phyloP scores from a whole-genome alignment of 2,113 vertebrate genomes.

The Seriola dumerili region DNA sequence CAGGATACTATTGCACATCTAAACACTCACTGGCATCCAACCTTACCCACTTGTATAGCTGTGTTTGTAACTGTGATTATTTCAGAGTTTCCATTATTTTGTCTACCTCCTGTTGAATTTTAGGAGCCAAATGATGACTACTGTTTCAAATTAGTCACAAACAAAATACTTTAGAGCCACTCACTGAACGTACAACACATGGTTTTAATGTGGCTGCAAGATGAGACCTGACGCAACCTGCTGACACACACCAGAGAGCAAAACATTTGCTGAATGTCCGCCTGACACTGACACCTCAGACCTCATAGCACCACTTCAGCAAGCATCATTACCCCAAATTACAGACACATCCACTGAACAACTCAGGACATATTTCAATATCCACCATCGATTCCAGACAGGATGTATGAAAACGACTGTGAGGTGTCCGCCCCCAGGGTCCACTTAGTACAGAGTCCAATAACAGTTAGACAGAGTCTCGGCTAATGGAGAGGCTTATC shows the following conservation, averaged over 20 bases:
- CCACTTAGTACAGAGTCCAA: slow-evolving; percentile 74
- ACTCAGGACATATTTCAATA: slow-evolving; percentile 67
- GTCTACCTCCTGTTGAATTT: background rate
- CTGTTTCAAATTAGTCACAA: background rate
- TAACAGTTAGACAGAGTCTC: slow-evolving; percentile 70
- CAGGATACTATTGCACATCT: background rate
- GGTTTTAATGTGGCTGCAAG: background rate
- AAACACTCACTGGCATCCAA: background rate
- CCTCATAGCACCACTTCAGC: slow-evolving; percentile 36
- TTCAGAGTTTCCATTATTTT: background rate
- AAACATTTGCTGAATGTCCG: background rate
- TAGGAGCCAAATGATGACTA: background rate
- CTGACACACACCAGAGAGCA: slow-evolving; percentile 23
- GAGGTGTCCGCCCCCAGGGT: slow-evolving; percentile 62
- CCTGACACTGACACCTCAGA: slow-evolving; percentile 15
- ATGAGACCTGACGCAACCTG: slow-evolving; percentile 12
- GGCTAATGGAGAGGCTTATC: slow-evolving; percentile 72
- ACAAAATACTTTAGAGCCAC: background rate
- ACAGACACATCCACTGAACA: slow-evolving; percentile 29
- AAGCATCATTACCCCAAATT: slow-evolving; percentile 57
- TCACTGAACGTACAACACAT: slow-evolving; percentile 8
- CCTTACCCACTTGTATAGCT: background rate
- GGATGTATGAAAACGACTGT: slow-evolving; percentile 62
- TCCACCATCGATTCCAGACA: slow-evolving; percentile 68
- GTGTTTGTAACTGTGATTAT: background rate